Percentiles rank a stretch among this genome's conserved stretches.
phyloP scores from a whole-genome alignment of 2,113 vertebrate genomes.

The Tachysurus fulvidraco region DNA sequence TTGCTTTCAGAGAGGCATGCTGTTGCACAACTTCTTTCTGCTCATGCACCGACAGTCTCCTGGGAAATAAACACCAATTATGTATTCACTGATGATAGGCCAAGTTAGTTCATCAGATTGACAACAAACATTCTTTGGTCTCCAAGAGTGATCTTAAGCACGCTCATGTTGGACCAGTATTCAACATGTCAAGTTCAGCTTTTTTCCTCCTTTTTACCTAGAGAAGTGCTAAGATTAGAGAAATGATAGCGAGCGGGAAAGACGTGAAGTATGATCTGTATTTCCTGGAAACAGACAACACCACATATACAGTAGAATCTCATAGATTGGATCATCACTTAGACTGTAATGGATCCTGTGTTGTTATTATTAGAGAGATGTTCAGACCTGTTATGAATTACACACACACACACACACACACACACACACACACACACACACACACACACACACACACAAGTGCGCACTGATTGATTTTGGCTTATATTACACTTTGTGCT shows the following conservation, averaged over 20 bases:
- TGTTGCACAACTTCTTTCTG: conserved; percentile 13
- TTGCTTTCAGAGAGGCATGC: background rate
- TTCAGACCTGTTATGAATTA: conserved; percentile 47
- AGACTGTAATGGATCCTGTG: conserved; percentile 26
- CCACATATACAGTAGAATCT: conserved; percentile 18
- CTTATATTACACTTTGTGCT: conserved; percentile 28
- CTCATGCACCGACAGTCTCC: conserved; percentile 19
- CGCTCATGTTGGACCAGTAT: background rate
- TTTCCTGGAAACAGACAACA: conserved; percentile 27
- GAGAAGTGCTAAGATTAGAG: conserved; percentile 2
- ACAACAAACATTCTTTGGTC: conserved; percentile 3
- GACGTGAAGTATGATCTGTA: background rate
- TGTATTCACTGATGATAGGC: conserved; percentile 20
- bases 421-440: conserved; percentile 37
- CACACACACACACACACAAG: conserved; percentile 38
- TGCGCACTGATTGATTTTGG: conserved; percentile 48
- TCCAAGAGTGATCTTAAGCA: background rate
- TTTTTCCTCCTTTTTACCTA: background rate
- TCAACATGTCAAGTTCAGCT: background rate
- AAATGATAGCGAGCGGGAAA: background rate
- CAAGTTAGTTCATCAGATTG: conserved; percentile 24
- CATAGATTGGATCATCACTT: conserved; percentile 35
- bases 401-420: conserved; percentile 45
- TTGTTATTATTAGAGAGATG: conserved; percentile 46
- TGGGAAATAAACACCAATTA: conserved; percentile 36